A percentile compares a stretch with the other conserved stretches of the same genome.
phyloP scores from a whole-genome alignment of 2,797 vertebrate genomes.

The Buceros bicornis region DNA sequence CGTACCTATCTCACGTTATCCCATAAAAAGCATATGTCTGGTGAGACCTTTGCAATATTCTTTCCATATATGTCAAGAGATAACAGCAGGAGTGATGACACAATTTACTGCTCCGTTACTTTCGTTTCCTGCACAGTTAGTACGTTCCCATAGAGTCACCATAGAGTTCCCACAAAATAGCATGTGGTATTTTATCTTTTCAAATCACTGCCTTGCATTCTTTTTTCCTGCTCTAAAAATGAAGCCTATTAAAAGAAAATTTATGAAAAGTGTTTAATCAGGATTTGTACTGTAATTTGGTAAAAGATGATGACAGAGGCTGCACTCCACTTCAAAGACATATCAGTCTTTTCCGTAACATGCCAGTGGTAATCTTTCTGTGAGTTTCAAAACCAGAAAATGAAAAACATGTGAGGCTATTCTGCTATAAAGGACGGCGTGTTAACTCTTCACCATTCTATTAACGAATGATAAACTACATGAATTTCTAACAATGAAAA shows the following conservation, averaged over 20 bases:
- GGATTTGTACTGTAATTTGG: background rate
- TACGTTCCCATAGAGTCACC: background rate
- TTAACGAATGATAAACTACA: background rate
- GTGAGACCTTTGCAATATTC: background rate
- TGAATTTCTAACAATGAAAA: background rate
- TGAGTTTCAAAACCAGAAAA: background rate
- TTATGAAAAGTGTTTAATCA: background rate
- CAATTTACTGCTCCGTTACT: background rate
- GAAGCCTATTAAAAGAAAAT: background rate
- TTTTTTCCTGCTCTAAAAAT: background rate
- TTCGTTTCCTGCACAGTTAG: background rate
- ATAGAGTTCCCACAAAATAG: background rate
- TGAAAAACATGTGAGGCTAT: background rate
- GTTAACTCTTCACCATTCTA: background rate
- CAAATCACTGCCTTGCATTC: background rate
- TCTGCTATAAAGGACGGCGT: background rate
- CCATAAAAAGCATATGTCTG: background rate
- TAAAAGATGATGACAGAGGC: background rate
- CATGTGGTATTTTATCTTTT: background rate
- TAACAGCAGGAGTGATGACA: background rate
- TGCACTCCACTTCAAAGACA: slow-evolving; percentile 8
- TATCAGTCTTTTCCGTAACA: background rate
- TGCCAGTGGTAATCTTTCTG: background rate
- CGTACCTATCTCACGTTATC: background rate
- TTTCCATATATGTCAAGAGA: background rate